A percentile compares a stretch with the other conserved stretches of the same genome.
Conservation (phyloP, 1,140 invertebrate species). For the Forficula auricularia region DNA sequence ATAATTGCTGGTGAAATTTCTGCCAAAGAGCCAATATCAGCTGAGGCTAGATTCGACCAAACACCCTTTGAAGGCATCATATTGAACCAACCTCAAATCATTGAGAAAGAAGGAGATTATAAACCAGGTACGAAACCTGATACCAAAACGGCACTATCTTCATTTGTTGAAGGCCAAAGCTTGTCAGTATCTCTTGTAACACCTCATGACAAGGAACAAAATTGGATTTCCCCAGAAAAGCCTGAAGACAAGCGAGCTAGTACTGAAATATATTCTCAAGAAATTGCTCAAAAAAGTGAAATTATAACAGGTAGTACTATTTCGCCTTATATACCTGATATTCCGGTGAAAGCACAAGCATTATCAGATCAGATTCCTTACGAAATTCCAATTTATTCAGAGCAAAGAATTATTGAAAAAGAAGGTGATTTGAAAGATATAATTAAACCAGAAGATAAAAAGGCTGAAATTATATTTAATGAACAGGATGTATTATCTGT, state of each 20-base stretch:
- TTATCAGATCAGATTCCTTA: constrained; percentile 17
- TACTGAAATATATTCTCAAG: constrained; percentile 6
- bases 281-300: constrained; percentile 11
- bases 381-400: constrained; percentile 17
- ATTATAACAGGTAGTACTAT: not conserved
- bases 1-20: constrained; percentile 22
- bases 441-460: constrained; percentile 8
- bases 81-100: constrained; percentile 16
- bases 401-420: constrained; percentile 15
- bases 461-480: constrained; percentile 9
- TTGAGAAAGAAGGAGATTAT: constrained; percentile 11
- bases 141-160: constrained; percentile 17
- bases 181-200: constrained; percentile 19
- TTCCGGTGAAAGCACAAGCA: constrained; percentile 4
- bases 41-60: constrained; percentile 23
- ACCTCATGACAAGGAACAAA: constrained; percentile 22
- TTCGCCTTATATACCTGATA: too few relatives aligned
- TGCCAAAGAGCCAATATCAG: constrained; percentile 19
- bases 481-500: constrained; percentile 6
- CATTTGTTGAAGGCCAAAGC: constrained; percentile 18
- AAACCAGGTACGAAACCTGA: constrained; percentile 9
- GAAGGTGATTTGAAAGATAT: constrained; percentile 9
- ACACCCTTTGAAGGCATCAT: constrained; percentile 12
- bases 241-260: constrained; percentile 11
- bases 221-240: constrained; percentile 17